Conservation (phyloP, 2,113 vertebrate species). For the Ovibos moschatus region DNA sequence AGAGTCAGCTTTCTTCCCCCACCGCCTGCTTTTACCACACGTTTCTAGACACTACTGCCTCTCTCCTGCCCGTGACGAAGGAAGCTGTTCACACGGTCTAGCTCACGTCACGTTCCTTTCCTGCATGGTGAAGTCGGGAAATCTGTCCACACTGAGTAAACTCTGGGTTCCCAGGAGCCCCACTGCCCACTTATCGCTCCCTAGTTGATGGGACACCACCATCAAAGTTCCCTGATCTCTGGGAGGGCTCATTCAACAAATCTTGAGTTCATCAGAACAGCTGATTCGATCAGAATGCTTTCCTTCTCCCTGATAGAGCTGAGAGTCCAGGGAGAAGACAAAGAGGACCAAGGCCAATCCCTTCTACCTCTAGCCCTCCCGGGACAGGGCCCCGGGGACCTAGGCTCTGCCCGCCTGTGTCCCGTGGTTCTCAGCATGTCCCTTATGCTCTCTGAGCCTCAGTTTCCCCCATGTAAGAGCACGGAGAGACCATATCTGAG, state of each 20-base stretch:
- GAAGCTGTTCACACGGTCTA: not conserved
- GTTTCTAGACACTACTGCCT: not conserved
- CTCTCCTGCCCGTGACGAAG: not conserved
- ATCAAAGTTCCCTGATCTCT: not conserved
- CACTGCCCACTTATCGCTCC: not conserved
- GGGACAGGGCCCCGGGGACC: not conserved
- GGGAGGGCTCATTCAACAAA: not conserved
- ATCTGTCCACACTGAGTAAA: not conserved
- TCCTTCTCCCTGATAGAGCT: not conserved
- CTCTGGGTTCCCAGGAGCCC: not conserved
- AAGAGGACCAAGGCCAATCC: not conserved
- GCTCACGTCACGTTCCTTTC: not conserved
- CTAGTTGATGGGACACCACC: not conserved
- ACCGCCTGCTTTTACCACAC: not conserved
- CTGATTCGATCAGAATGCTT: not conserved
- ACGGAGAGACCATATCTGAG: not conserved
- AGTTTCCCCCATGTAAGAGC: not conserved
- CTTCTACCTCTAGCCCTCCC: not conserved
- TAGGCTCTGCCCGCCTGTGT: not conserved
- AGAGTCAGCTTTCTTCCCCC: not conserved
- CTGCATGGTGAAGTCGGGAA: not conserved
- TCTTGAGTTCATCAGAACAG: not conserved
- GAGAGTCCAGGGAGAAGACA: not conserved
- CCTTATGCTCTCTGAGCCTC: not conserved
- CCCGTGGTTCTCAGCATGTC: not conserved